Evolutionary conservation across 2,888 invertebrate genomes (phyloP).

Genomic region (Eupithecia pulchellata): DNA sequence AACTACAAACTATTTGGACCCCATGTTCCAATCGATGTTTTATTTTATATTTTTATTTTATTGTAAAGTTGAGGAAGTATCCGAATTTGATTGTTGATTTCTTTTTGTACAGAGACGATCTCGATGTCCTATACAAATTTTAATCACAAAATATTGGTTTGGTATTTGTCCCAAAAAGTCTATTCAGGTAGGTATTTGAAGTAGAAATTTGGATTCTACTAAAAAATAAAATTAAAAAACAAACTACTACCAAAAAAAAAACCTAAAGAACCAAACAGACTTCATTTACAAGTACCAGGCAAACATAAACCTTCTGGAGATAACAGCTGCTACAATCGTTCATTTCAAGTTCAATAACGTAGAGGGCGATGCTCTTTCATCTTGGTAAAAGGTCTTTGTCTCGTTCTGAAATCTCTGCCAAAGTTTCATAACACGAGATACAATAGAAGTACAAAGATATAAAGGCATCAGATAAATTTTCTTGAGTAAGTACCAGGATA

Average conservation of each 20-base stretch:
- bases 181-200: no score
- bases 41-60: neutral
- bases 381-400: neutral
- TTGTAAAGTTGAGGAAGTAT: neutral
- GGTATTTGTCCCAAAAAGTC: no score
- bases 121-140: neutral
- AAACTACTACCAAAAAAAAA: neutral
- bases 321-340: neutral
- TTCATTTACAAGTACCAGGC: conserved; percentile 8
- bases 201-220: no score
- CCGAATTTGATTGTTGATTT: neutral
- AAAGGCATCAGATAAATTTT: neutral
- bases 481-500: neutral
- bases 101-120: neutral
- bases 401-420: neutral
- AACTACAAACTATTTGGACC: no score
- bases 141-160: neutral
- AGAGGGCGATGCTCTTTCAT: neutral
- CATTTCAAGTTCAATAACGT: conserved; percentile 9
- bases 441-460: neutral
- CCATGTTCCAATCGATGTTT: no score
- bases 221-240: neutral
- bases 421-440: neutral
- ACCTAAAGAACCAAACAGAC: neutral
- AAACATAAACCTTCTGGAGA: neutral